Evolutionary conservation across 2,113 vertebrate genomes (phyloP), one percentile per base, ranked within the genome.

Genomic region (Hydrolagus affinis): DNA sequence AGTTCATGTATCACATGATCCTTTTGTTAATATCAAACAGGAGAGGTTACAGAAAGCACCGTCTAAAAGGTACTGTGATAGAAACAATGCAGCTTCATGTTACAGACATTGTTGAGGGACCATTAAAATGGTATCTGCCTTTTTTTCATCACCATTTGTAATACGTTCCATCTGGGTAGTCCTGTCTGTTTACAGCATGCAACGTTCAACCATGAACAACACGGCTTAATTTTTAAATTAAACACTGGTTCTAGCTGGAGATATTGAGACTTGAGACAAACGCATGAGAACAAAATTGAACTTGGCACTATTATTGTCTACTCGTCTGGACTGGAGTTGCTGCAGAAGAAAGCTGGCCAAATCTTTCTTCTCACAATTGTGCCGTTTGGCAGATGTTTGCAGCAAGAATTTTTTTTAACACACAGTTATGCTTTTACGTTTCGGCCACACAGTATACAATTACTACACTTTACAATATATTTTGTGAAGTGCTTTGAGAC

Each of bases 371-470:
- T 59, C 25, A 30, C 21, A 83, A 83, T 19, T 68, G 28, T 30
- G 8, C 25, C 56, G 28, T 19, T 75, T 75, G 62, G 32, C 78
- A 83, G 28, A 83, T 83, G 62, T 83, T 83, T 32, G 28, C 15
- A 80, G 25, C 23, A 68, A 83, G 28, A 83, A 66, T 19, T 32
- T 66, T 32, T 66, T 71, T 72, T 10, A 72, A 56, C 56, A 56
- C 68, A 21, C 59, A 73, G 30, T 62, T 60, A 64, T 57, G 70
- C 74, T 71, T 32, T 8, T 25, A 17, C 72, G 44, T 44, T 44
- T 44, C 44, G 44, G 2, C 44, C 44, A 44, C 44, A 44, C 1
- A 44, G 6, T 44, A 44, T 44, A 44, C 44, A 44, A 6, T 44
- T 6, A 44, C 44, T 44, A 44, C 44, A 44, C 44, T 44, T 44